Evolutionary conservation across 1,140 invertebrate genomes (phyloP), one percentile per base, ranked within the genome.

Genomic region (Sitobion miscanthi): DNA sequence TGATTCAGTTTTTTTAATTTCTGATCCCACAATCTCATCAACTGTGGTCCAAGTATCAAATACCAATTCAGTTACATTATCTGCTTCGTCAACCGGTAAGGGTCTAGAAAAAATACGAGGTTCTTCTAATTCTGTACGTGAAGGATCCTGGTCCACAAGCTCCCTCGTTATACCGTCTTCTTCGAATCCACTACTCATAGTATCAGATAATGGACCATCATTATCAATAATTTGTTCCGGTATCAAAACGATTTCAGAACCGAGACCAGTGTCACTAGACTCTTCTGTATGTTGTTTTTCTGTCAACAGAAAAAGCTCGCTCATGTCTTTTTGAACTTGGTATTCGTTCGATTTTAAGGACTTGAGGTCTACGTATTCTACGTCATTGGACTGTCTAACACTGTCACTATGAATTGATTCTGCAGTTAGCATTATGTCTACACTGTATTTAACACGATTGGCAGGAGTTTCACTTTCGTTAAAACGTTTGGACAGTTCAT

Each of bases 21-120:
- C 77, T 25, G 49, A 57, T 93, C 9, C 35, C 5, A 30, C 35
- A 9, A n/a, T n/a, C 23, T 93, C 91, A 45, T 93, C 91, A 57
- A 42, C 49, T 5, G 91, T 93, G 14, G 91, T 93, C 91, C 91
- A 93, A 5, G 91, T 93, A 57, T 93, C 91, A 47, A 93, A 93
- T 45, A 93, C 91, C 35, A 93, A 57, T 86, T 93, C 91, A 25
- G 91, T 93, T 45, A 93, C 91, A n/a, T 93, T 93, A 57, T 93
- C 91, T 8, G 35, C 8, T 20, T 93, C 91, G 23, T 93, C 91
- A 3, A 69, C 38, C 0, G 91, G 91, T 21, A 86, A 7, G 5
- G 91, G 91, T 85, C 91, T 93, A 57, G 82, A 45, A 38, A 93
- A 93, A 52, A 93, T n/a, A 30, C 91, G 91, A 45, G 82, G 91